Evolutionary conservation across 2,113 vertebrate species (phyloP).

Genomic region (Mola mola): DNA sequence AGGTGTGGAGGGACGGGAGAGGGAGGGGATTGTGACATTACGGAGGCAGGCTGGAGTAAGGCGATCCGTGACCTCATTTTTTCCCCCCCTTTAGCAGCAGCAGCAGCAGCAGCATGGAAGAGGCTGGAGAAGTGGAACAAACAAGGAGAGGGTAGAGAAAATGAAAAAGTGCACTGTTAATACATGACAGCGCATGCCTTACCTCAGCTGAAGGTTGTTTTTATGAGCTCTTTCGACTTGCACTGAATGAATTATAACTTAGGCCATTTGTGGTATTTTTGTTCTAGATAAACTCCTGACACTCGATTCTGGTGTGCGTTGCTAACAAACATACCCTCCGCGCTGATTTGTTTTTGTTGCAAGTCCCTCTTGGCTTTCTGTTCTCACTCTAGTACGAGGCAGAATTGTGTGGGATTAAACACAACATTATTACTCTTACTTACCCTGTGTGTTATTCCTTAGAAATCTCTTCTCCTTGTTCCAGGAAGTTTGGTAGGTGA

Average conservation of each 20-base stretch:
- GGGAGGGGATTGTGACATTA: constrained; percentile 27
- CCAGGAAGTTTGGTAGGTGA: constrained; percentile 74
- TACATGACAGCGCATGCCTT: neutral
- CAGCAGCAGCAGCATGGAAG: constrained; percentile 69
- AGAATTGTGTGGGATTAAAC: constrained; percentile 63
- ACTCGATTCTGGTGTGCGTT: constrained; percentile 16
- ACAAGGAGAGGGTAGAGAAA: constrained; percentile 8
- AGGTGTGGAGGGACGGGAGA: constrained; percentile 12
- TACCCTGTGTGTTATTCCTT: constrained; percentile 70
- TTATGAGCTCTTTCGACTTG: neutral
- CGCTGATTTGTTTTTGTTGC: constrained; percentile 47
- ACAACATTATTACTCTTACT: constrained; percentile 59
- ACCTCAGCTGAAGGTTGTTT: neutral
- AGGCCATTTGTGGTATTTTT: neutral
- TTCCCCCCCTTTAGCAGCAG: constrained; percentile 55
- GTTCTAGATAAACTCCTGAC: constrained; percentile 1
- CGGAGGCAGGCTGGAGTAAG: constrained; percentile 66
- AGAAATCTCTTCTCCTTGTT: constrained; percentile 55
- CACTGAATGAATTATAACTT: neutral
- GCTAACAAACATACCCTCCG: constrained; percentile 29
- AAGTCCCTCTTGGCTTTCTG: constrained; percentile 21
- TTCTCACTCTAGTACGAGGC: constrained; percentile 33
- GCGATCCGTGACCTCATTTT: constrained; percentile 74
- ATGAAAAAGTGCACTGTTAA: neutral
- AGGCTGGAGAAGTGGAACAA: constrained; percentile 42